These are phyloP conservation scores for Lepetodrilus schrolli DNA, from an alignment of 2,888 invertebrate species.

Conservation along the genomic window DNA sequence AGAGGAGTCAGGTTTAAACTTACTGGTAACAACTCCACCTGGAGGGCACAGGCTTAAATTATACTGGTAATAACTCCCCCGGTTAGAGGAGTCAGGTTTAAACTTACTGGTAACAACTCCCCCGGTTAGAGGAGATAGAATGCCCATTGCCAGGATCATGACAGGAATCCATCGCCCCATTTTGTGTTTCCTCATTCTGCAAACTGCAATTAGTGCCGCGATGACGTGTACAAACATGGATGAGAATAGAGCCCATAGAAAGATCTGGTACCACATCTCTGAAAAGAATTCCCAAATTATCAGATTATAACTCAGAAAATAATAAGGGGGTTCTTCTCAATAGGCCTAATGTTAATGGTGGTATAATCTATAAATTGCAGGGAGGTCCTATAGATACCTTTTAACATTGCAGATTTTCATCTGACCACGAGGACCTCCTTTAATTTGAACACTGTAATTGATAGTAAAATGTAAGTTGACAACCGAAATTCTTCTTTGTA, in stretches of 20 bases:
- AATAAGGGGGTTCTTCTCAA: too few relatives aligned
- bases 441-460: too few relatives aligned
- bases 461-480: too few relatives aligned
- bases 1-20: conserved; percentile 45
- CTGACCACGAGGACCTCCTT: too few relatives aligned
- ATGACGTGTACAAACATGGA: conserved; percentile 92
- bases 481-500: too few relatives aligned
- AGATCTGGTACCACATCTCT: conserved; percentile 98
- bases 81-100: conserved; percentile 87
- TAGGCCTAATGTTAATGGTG: too few relatives aligned
- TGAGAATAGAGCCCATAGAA: conserved; percentile 95
- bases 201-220: conserved; percentile 92
- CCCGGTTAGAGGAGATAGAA: conserved; percentile 89
- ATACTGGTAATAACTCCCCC: conserved; percentile 80
- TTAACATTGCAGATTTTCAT: too few relatives aligned
- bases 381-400: too few relatives aligned
- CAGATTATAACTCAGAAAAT: too few relatives aligned
- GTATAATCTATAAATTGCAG: too few relatives aligned
- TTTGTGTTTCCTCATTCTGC: conserved; percentile 92
- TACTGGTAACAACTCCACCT: conserved; percentile 65
- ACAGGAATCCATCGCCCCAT: conserved; percentile 94
- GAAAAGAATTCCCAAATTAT: too few relatives aligned
- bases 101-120: conserved; percentile 79
- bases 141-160: conserved; percentile 87
- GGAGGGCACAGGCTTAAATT: too few relatives aligned